A percentile compares a stretch with the other conserved stretches of the same genome.
phyloP scores from a whole-genome alignment of 2,888 invertebrate genomes.

The Scaptomyza parva region DNA sequence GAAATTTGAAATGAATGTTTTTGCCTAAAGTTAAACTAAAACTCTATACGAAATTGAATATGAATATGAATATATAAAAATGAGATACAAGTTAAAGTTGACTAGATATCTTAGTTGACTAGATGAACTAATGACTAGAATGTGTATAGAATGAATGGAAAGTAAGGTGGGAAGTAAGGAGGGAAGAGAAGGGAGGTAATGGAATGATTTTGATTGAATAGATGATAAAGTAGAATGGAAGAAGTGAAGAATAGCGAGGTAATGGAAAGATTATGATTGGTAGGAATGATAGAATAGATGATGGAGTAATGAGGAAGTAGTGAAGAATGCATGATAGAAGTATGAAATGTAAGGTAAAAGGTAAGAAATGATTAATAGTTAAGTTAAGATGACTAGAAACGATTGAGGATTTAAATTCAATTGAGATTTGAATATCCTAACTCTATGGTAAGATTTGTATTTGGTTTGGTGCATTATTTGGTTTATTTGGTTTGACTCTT shows the following conservation, averaged over 20 bases:
- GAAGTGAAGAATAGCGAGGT: background rate
- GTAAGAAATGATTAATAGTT: background rate
- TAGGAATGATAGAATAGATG: background rate
- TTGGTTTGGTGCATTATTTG: slow-evolving; percentile 18
- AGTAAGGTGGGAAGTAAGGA: too few species aligned
- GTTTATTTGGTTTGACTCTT: slow-evolving; percentile 16
- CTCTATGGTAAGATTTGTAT: background rate
- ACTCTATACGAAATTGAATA: slow-evolving; percentile 40
- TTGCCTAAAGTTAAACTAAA: slow-evolving; percentile 57
- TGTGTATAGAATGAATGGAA: background rate
- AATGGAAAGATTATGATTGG: slow-evolving; percentile 1
- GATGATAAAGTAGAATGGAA: background rate
- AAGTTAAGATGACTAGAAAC: background rate
- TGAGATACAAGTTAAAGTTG: slow-evolving; percentile 23
- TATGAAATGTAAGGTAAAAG: background rate
- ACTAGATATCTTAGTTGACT: slow-evolving; percentile 41
- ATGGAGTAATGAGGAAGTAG: background rate
- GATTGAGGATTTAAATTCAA: background rate
- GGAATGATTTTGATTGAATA: background rate
- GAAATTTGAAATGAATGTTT: slow-evolving; percentile 31
- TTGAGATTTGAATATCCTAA: background rate
- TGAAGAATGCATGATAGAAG: background rate
- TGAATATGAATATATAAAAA: background rate
- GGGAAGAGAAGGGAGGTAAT: background rate
- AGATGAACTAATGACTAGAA: slow-evolving; percentile 65